Percentiles rank a stretch among this genome's conserved stretches.
These are phyloP conservation scores for Mobula birostris DNA, from an alignment of 2,113 vertebrate species.

Conservation along the genomic window DNA sequence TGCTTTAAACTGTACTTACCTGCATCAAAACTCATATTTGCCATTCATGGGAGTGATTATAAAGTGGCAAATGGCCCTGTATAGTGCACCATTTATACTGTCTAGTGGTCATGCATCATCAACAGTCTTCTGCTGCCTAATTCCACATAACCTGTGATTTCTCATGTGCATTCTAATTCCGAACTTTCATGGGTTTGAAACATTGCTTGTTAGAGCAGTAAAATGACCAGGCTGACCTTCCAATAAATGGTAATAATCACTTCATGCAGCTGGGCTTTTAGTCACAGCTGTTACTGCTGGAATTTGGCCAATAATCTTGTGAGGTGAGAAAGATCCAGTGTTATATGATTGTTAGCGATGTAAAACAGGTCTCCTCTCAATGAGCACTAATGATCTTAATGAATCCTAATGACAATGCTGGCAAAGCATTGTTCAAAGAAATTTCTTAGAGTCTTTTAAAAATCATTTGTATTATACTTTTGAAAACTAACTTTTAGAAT, in stretches of 20 bases:
- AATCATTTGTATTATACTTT: neutral
- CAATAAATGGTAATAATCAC: constrained; percentile 25
- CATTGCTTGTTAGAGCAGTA: constrained; percentile 3
- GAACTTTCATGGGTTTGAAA: neutral
- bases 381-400: constrained; percentile 13
- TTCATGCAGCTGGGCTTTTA: neutral
- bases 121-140: neutral
- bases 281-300: constrained; percentile 26
- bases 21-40: neutral
- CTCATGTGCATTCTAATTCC: neutral
- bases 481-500: neutral
- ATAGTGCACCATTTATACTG: neutral
- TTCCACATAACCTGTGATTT: neutral
- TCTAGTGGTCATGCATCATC: neutral
- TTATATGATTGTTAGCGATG: constrained; percentile 30
- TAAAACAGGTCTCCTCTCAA: constrained; percentile 28
- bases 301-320: constrained; percentile 21
- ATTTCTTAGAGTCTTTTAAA: neutral
- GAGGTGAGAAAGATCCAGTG: constrained; percentile 17
- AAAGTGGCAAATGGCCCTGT: neutral
- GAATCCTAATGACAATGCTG: constrained; percentile 15
- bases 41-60: neutral
- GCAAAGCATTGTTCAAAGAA: neutral
- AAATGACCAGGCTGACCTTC: constrained; percentile 18
- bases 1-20: neutral